A percentile compares a stretch with the other conserved stretches of the same genome.
phyloP scores from a whole-genome alignment of 2,888 invertebrate genomes.

The Pristionchus entomophagus region DNA sequence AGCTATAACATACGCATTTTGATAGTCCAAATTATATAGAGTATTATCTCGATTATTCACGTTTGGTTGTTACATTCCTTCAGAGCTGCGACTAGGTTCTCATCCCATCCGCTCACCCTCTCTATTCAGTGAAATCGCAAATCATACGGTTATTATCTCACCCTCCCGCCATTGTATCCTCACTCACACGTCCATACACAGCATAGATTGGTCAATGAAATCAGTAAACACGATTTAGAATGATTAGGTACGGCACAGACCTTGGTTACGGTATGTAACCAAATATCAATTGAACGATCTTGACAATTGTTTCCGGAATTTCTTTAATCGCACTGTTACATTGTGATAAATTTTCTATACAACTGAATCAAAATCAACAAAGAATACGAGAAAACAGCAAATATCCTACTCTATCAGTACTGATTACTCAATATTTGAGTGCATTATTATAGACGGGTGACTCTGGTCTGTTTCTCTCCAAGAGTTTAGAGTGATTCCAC shows the following conservation, averaged over 20 bases:
- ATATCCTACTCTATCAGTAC: not conserved
- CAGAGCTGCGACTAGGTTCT: too few species aligned
- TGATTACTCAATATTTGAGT: constrained; percentile 37
- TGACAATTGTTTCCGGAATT: not conserved
- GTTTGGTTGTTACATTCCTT: constrained; percentile 30
- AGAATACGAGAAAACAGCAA: not conserved
- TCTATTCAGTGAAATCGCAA: constrained; percentile 2
- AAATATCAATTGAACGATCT: not conserved
- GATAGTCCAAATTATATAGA: not conserved
- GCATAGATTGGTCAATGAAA: not conserved
- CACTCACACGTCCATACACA: not conserved
- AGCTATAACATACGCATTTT: not conserved
- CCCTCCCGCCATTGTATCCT: constrained; percentile 7
- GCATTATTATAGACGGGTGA: constrained; percentile 47
- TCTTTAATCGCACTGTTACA: not conserved
- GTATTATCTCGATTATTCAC: not conserved
- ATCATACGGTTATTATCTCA: not conserved
- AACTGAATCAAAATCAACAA: constrained; percentile 30
- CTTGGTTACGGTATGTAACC: constrained; percentile 29
- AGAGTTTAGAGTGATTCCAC: constrained; percentile 66
- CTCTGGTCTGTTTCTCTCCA: constrained; percentile 42
- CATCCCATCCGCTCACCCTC: not conserved
- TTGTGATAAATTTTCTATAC: constrained; percentile 33
- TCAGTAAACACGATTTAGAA: not conserved
- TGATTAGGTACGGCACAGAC: constrained; percentile 14